Percentiles rank a stretch among this genome's conserved stretches.
phyloP scores from a whole-genome alignment of 2,113 vertebrate genomes.

The Pelmatolapia mariae region DNA sequence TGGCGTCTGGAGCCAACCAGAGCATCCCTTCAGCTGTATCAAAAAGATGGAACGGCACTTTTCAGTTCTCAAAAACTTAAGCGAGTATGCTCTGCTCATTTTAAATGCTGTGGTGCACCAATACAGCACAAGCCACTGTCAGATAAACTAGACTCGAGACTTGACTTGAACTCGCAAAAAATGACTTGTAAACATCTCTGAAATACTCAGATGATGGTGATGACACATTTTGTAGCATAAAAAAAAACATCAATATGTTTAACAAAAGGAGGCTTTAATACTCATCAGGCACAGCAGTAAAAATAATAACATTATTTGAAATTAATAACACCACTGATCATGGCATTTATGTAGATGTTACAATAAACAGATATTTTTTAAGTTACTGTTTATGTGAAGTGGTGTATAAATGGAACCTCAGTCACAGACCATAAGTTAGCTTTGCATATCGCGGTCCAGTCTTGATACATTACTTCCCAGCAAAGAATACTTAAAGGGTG shows the following conservation, averaged over 20 bases:
- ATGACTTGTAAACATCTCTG: background rate
- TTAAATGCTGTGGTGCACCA: background rate
- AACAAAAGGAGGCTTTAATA: background rate
- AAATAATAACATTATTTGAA: background rate
- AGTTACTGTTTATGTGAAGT: background rate
- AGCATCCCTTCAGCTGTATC: too few species aligned
- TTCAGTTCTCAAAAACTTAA: background rate
- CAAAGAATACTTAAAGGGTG: background rate
- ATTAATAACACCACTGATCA: background rate
- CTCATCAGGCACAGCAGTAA: background rate
- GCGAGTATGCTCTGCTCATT: background rate
- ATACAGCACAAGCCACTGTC: background rate
- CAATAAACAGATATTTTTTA: background rate
- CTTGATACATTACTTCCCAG: background rate
- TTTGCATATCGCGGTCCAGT: background rate
- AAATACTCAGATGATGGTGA: background rate
- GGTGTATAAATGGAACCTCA: background rate
- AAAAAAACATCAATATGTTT: background rate
- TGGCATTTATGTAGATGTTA: background rate
- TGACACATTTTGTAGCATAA: background rate
- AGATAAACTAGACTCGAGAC: background rate
- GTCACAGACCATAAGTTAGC: background rate
- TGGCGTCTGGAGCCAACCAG: background rate
- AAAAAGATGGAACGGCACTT: background rate
- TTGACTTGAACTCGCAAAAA: background rate